Evolutionary conservation across 92 coral and sea anemone species (phyloP).

Genomic region (Montipora capitata): DNA sequence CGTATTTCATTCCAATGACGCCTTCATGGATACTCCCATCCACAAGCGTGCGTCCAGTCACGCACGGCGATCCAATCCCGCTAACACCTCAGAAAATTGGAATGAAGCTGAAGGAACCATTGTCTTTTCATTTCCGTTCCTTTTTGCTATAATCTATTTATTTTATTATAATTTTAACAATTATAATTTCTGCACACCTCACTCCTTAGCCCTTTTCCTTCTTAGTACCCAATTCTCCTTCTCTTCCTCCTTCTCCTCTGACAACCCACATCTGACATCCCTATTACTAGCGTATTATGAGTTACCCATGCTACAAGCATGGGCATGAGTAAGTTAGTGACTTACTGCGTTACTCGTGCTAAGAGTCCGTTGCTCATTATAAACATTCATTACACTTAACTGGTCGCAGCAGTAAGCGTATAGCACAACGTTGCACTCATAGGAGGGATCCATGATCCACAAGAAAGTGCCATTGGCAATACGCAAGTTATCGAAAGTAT

Average conservation of each 20-base stretch:
- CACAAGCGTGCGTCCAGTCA: neutral
- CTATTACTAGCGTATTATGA: neutral
- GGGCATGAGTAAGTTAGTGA: neutral
- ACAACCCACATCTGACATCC: conserved; percentile 3
- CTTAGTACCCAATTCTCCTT: neutral
- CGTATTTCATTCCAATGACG: too few relatives aligned
- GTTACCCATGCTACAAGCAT: neutral
- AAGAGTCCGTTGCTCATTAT: neutral
- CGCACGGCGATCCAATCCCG: neutral
- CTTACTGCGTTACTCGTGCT: neutral
- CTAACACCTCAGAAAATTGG: too few relatives aligned
- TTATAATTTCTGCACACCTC: neutral
- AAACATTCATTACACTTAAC: neutral
- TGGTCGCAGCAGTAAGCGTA: neutral
- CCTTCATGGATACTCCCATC: neutral
- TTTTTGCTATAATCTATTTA: neutral
- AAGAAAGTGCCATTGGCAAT: neutral
- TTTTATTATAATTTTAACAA: too few relatives aligned
- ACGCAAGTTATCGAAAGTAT: too few relatives aligned
- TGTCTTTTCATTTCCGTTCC: neutral
- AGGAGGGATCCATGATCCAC: neutral
- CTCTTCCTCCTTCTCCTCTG: conserved; percentile 3
- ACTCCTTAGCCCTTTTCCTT: neutral
- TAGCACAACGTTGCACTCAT: too few relatives aligned
- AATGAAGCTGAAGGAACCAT: neutral